Evolutionary conservation across 2,113 vertebrate genomes (phyloP).

Genomic region (Microtus richardsoni): DNA sequence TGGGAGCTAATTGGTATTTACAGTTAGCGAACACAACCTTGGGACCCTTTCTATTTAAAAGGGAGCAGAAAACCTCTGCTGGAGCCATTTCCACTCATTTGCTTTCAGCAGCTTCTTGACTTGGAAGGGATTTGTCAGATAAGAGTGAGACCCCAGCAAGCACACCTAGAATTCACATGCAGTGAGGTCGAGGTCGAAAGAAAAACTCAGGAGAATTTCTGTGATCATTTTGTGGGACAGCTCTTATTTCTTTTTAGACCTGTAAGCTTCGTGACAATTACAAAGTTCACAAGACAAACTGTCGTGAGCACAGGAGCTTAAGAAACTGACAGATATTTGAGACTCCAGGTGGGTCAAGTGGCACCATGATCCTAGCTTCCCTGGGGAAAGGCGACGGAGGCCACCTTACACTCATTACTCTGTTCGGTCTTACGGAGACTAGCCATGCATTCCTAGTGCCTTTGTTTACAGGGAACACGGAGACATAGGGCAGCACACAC

Average conservation of each 20-base stretch:
- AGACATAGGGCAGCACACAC: neutral
- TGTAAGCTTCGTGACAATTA: neutral
- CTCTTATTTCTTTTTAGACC: neutral
- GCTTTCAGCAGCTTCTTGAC: neutral
- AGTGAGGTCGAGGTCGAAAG: neutral
- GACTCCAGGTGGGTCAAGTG: neutral
- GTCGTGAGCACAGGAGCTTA: neutral
- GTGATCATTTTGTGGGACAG: neutral
- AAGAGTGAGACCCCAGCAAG: neutral
- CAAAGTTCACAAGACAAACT: too few relatives aligned
- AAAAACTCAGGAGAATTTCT: neutral
- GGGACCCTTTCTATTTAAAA: neutral
- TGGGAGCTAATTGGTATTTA: neutral
- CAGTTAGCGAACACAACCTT: neutral
- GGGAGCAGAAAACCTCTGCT: neutral
- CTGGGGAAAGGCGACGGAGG: neutral
- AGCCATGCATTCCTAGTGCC: neutral
- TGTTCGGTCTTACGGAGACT: neutral
- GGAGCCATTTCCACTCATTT: neutral
- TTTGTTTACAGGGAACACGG: neutral
- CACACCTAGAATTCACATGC: rapidly evolving
- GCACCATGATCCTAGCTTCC: neutral
- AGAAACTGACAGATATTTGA: neutral
- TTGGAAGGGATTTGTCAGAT: neutral
- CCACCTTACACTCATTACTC: neutral